Percentiles rank a stretch among this genome's conserved stretches.
phyloP scores from a whole-genome alignment of 2,888 invertebrate species.

The Euclidia mi region DNA sequence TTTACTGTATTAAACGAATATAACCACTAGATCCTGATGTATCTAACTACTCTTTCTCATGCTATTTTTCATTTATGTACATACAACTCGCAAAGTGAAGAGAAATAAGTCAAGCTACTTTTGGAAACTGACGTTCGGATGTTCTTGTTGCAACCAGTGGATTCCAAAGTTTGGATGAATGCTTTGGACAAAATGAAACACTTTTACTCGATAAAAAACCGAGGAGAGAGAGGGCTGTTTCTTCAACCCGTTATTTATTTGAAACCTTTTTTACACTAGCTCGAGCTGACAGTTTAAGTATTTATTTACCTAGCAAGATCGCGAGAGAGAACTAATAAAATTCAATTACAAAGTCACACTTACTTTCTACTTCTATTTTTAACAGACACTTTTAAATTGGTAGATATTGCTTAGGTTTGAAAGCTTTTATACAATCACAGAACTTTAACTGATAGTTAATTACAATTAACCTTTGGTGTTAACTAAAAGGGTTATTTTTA shows the following conservation, averaged over 20 bases:
- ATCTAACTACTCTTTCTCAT: no score
- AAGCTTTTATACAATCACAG: no score
- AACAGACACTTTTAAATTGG: conserved; percentile 4
- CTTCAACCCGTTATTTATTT: conserved; percentile 24
- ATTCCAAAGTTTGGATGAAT: conserved; percentile 5
- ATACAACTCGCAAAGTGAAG: no score
- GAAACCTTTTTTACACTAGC: conserved; percentile 21
- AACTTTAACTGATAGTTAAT: no score
- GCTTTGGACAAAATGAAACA: neutral
- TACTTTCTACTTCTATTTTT: conserved; percentile 8
- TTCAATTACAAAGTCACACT: conserved; percentile 23
- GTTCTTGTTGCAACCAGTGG: neutral
- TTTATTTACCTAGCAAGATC: conserved; percentile 23
- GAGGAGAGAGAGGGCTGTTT: conserved; percentile 12
- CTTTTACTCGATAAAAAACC: conserved; percentile 9
- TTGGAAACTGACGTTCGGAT: no score
- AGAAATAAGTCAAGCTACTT: no score
- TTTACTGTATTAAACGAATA: no score
- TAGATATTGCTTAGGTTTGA: neutral
- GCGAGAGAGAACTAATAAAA: conserved; percentile 24
- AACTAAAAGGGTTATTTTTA: no score
- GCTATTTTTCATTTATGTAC: no score
- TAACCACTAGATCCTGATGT: no score
- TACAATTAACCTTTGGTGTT: no score
- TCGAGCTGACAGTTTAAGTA: conserved; percentile 22